A percentile compares a stretch with the other conserved stretches of the same genome.
Evolutionary conservation across 1,140 invertebrate species (phyloP).

Genomic region (Antheraea mylitta): DNA sequence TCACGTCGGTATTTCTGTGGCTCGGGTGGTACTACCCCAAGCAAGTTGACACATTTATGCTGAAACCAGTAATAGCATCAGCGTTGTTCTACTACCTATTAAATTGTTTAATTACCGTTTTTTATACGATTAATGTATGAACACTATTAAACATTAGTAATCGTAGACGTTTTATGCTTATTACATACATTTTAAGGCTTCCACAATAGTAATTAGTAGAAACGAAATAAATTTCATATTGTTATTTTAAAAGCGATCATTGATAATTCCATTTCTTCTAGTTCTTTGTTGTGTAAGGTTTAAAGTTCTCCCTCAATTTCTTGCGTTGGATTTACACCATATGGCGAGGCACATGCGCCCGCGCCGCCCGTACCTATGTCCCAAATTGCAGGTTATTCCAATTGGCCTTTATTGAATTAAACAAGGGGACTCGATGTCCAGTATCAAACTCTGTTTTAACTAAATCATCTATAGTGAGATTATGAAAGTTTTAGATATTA

Average conservation of each 20-base stretch:
- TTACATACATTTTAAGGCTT: background rate
- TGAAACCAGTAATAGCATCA: too few relatives aligned
- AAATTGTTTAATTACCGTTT: too few relatives aligned
- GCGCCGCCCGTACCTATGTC: constrained; percentile 37
- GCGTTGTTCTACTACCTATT: too few relatives aligned
- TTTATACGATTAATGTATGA: too few relatives aligned
- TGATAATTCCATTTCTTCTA: background rate
- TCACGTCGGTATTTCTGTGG: too few relatives aligned
- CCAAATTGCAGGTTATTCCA: constrained; percentile 74
- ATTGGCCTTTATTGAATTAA: constrained; percentile 67
- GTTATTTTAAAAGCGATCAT: background rate
- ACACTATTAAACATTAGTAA: too few relatives aligned
- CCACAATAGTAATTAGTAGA: background rate
- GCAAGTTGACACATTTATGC: too few relatives aligned
- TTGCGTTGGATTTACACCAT: constrained; percentile 57
- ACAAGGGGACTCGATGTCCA: constrained; percentile 42
- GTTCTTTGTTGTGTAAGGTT: constrained; percentile 29
- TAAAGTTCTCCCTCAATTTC: constrained; percentile 49
- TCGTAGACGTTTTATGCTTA: too few relatives aligned
- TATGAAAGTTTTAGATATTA: background rate
- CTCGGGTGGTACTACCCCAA: too few relatives aligned
- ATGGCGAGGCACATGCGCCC: constrained; percentile 62
- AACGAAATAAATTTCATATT: too few relatives aligned
- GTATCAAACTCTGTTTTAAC: constrained; percentile 25
- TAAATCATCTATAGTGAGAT: background rate